Base-by-base conservation (phyloP, 1,140 invertebrate species). In the Tetramorium alpestre region DNA sequence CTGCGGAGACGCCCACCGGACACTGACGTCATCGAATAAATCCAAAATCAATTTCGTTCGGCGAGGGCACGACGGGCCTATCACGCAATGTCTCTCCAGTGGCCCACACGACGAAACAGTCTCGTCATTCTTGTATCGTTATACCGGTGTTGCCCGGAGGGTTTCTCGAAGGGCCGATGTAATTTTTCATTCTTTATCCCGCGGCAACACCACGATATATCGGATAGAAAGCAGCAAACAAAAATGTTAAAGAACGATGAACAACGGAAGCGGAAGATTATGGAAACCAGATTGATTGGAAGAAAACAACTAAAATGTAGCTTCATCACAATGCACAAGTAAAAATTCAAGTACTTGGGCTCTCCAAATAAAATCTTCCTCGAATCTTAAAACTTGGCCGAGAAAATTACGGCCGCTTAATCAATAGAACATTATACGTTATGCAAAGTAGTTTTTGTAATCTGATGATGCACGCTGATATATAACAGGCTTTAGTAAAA, bases 11-110 rank as follows among this genome's bases (percentile, higher is more conserved):
- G 41, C n/a, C 18, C 73, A 73, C 22, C 51, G 69, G 54, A 51
- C 60, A 25, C n/a, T 44, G 51, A 85, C 70, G 77, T 82, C 85
- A 85, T 38, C 60, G 75, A 88, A 90, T 90, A 88, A 88, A 80
- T 85, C 75, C 80, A 76, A 88, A 90, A 90, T 90, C 88, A 85
- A 88, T 90, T 88, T 88, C 73, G 76, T 38, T 38, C 87, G 70
- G 10, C 16, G 38, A 73, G 70, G 38, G 47, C 6, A 65, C n/a
- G 10, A n/a, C 3, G 33, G n/a, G 44, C 44, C 54, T 22, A 5
- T 87, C 62, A n/a, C 13, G 25, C 25, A 38, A 72, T 84, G 51
- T 76, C 64, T 47, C 18, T 88, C 62, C 2, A 7, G 47, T 44
- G 41, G 11, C 7, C 33, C 41, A 60, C 25, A 49, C 54, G 54